These are phyloP conservation scores for Azorinus chamasolen DNA, from an alignment of 2,888 invertebrate species.

Conservation along the genomic window DNA sequence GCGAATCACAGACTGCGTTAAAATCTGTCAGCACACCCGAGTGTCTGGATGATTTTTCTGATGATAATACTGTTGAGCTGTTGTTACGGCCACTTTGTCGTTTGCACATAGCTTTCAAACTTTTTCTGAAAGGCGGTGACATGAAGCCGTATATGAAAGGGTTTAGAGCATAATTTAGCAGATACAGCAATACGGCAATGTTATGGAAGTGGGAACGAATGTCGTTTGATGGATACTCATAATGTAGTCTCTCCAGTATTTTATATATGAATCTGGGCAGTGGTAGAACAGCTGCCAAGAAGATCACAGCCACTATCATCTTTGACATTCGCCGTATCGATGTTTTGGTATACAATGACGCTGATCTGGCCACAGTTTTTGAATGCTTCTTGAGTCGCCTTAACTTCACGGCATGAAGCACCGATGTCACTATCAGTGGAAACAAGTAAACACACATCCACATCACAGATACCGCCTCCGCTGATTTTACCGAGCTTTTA, in stretches of 20 bases:
- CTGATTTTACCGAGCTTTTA: not conserved
- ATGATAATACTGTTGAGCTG: no score
- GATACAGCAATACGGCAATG: slow-evolving; percentile 5
- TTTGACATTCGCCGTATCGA: slow-evolving; percentile 9
- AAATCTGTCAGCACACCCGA: no score
- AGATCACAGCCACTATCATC: slow-evolving; percentile 12
- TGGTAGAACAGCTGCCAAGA: slow-evolving; percentile 7
- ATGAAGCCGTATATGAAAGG: slow-evolving; percentile 23
- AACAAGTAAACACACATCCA: slow-evolving; percentile 9
- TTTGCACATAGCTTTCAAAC: slow-evolving; percentile 10
- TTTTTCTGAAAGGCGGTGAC: slow-evolving; percentile 4
- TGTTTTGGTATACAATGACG: not conserved
- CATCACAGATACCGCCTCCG: not conserved
- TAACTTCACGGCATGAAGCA: slow-evolving; percentile 16
- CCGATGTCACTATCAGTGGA: slow-evolving; percentile 3
- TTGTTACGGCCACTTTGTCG: not conserved
- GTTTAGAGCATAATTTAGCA: slow-evolving; percentile 10
- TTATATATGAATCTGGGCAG: slow-evolving; percentile 10
- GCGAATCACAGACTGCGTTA: no score
- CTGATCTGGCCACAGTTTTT: not conserved
- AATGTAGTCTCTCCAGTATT: not conserved
- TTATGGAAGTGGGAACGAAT: not conserved
- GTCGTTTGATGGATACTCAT: not conserved
- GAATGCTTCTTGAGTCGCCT: not conserved
- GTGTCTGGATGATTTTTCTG: no score